Evolutionary conservation across 2,113 vertebrate species (phyloP).

Genomic region (Microcebus murinus): DNA sequence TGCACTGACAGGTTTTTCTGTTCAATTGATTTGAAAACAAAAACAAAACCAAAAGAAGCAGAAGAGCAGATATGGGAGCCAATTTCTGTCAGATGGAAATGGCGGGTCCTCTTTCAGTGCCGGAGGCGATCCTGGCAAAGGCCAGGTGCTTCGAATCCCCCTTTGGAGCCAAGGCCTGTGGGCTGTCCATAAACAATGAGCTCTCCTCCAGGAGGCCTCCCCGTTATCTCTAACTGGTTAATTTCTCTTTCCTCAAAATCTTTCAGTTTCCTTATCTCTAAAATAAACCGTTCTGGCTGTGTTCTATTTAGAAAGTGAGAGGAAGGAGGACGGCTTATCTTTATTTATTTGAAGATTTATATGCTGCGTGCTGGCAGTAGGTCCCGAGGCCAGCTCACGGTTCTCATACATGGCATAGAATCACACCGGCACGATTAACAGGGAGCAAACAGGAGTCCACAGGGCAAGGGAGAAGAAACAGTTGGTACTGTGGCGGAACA

Average conservation of each 20-base stretch:
- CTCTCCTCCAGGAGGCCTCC: not conserved
- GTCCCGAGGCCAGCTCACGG: not conserved
- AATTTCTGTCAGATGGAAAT: not conserved
- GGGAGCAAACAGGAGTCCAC: not conserved
- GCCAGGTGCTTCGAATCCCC: not conserved
- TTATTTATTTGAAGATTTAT: constrained; percentile 56
- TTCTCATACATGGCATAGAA: not conserved
- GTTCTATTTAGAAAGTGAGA: constrained; percentile 44
- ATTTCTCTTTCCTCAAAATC: constrained; percentile 39
- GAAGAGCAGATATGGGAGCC: not conserved
- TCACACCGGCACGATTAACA: not conserved
- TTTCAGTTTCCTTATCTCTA: constrained; percentile 58
- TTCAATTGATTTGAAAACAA: not conserved
- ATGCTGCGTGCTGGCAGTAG: not conserved
- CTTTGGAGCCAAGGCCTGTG: not conserved
- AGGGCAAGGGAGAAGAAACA: not conserved
- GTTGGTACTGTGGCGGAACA: not conserved
- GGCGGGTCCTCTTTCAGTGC: not conserved
- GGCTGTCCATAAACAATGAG: not conserved
- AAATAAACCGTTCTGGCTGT: constrained; percentile 33
- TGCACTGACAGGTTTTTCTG: not conserved
- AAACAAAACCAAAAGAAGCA: not conserved
- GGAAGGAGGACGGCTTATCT: constrained; percentile 44
- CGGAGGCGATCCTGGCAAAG: not conserved
- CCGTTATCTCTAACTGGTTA: constrained; percentile 22